Evolutionary conservation across 2,113 vertebrate genomes (phyloP), one percentile per base, ranked within the genome.

Genomic region (Monopterus albus): DNA sequence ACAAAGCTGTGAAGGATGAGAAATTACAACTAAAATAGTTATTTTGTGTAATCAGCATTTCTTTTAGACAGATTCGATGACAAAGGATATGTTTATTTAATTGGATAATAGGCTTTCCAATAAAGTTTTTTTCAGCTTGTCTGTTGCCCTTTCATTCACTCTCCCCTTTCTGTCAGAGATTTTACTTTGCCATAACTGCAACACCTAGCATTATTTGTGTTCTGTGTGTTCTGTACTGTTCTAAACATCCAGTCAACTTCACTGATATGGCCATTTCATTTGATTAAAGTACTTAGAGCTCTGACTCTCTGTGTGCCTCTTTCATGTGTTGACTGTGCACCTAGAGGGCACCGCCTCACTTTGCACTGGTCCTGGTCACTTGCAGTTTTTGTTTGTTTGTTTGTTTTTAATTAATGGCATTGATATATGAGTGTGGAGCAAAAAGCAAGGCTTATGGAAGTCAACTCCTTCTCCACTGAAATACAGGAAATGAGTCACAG

Each of bases 381-480:
- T n/a, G n/a, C n/a, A n/a, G n/a, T n/a, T n/a, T n/a, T n/a, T 49
- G 35, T 51, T 60, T 66, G 68, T 73, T 84, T 63, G 43, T 49
- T 47, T 58, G 72, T 73, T 81, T 84, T 75, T 78, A 42, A 78
- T 86, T 42, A 81, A 85, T 79, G 55, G 49, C 40, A 68, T n/a
- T 81, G 66, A 84, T 57, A 58, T 67, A 79, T 77, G 59, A 49
- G 51, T 75, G 46, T 18, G 39, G 61, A 70, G 63, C 47, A 66
- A 47, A 78, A 74, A 75, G 62, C 81, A 77, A 64, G 64, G 78
- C 77, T 84, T 78, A 80, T 83, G 80, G 80, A 88, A 88, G 83
- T 86, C 59, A 55, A 10, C 38, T 72, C 52, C 36, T 50, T 39
- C 53, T 68, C 40, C 43, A 12, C 26, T 45, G 39, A 39, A 71